A percentile compares a stretch with the other conserved stretches of the same genome.
Evolutionary conservation across 2,797 vertebrate species (phyloP).

Genomic region (Sebastes wilsoni): DNA sequence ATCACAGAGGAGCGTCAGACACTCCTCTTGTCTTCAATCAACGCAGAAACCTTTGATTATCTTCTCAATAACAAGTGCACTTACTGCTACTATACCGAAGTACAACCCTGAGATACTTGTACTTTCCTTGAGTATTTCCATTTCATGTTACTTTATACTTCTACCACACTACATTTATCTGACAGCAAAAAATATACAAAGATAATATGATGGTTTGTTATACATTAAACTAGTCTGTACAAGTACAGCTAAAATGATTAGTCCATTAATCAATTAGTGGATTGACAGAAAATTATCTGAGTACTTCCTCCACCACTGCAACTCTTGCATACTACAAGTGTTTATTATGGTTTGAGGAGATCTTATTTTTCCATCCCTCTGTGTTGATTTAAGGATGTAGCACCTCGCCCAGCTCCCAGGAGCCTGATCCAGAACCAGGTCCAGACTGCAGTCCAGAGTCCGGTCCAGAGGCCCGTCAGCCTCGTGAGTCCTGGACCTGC

Average conservation of each 20-base stretch:
- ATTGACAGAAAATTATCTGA: neutral
- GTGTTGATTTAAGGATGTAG: constrained; percentile 48
- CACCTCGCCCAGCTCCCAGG: constrained; percentile 54
- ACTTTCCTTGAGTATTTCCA: no score
- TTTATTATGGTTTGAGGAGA: neutral
- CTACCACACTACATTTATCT: no score
- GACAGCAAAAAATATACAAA: no score
- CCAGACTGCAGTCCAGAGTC: neutral
- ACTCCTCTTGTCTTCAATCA: neutral
- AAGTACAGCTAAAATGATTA: no score
- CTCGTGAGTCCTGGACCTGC: constrained; percentile 67
- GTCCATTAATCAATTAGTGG: no score
- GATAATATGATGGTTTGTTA: no score
- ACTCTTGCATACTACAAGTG: neutral
- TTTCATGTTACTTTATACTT: no score
- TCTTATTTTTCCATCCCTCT: neutral
- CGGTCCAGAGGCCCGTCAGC: constrained; percentile 62
- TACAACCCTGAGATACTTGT: no score
- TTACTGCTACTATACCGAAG: no score
- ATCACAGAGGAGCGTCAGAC: neutral
- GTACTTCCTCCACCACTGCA: neutral
- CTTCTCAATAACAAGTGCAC: no score
- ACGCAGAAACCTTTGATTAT: no score
- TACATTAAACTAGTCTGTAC: no score
- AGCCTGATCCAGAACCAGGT: constrained; percentile 35